phyloP scores from a whole-genome alignment of 2,113 vertebrate species.

The Ellobius talpinus region DNA sequence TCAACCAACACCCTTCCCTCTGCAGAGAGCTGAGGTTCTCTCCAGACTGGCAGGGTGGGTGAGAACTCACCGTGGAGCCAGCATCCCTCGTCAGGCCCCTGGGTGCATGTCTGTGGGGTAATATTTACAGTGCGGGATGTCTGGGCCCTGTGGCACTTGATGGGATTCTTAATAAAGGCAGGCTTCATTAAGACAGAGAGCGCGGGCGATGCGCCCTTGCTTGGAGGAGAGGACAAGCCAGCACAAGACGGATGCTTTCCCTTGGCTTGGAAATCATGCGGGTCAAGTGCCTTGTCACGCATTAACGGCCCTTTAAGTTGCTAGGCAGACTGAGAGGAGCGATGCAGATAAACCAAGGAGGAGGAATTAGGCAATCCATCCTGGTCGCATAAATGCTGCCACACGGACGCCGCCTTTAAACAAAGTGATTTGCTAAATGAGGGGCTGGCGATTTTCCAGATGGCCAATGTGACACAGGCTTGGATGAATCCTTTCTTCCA shows the following conservation, averaged over 20 bases:
- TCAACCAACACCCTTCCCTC: not conserved
- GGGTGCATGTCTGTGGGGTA: constrained; percentile 16
- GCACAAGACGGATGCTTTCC: constrained; percentile 55
- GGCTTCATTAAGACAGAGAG: constrained; percentile 60
- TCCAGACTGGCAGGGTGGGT: no score
- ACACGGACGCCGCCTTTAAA: constrained; percentile 77
- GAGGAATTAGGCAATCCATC: constrained; percentile 50
- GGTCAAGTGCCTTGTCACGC: constrained; percentile 79
- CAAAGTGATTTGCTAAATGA: constrained; percentile 81
- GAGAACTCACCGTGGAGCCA: not conserved
- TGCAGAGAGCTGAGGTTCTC: not conserved
- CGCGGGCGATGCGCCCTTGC: constrained; percentile 64
- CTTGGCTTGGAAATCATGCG: constrained; percentile 59
- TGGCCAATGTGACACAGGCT: constrained; percentile 50
- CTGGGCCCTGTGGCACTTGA: constrained; percentile 33
- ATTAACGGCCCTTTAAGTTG: constrained; percentile 69
- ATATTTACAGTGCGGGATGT: constrained; percentile 56
- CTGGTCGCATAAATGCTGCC: constrained; percentile 50
- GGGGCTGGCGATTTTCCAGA: constrained; percentile 74
- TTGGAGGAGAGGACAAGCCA: constrained; percentile 57
- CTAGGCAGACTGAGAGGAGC: constrained; percentile 63
- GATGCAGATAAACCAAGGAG: constrained; percentile 61
- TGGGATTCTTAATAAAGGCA: constrained; percentile 66
- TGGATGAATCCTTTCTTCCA: constrained; percentile 70
- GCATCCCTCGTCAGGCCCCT: not conserved